A percentile compares a stretch with the other conserved stretches of the same genome.
Conservation (phyloP, 2,888 invertebrate genomes). For the Andrena chrysosceles region DNA sequence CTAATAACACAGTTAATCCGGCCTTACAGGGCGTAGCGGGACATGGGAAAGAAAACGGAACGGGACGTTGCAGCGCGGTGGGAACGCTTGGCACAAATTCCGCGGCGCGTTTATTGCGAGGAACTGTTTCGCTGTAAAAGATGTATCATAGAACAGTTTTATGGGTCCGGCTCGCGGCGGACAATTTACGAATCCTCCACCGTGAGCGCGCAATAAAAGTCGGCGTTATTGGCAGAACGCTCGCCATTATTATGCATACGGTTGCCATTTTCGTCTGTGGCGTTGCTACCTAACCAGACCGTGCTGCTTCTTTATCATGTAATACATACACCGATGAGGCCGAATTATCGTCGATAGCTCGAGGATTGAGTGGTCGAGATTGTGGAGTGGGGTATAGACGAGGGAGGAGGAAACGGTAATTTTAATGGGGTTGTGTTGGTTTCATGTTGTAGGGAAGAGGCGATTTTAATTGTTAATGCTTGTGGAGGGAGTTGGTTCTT, state of each 20-base stretch:
- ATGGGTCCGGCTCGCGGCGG: slow-evolving; percentile 13
- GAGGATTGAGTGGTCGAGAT: neutral
- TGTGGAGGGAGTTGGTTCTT: too few species aligned
- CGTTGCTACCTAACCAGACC: neutral
- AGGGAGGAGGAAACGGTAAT: too few species aligned
- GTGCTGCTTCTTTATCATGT: too few species aligned
- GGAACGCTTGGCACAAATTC: slow-evolving; percentile 45
- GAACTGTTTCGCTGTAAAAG: slow-evolving; percentile 22
- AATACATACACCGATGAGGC: neutral
- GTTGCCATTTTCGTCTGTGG: slow-evolving; percentile 9
- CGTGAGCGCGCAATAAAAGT: slow-evolving; percentile 47
- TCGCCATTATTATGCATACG: slow-evolving; percentile 39
- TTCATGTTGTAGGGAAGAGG: too few species aligned
- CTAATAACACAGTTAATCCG: slow-evolving; percentile 43
- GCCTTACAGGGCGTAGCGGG: too few species aligned
- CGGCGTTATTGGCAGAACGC: slow-evolving; percentile 39
- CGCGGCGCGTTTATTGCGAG: slow-evolving; percentile 32
- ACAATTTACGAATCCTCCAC: slow-evolving; percentile 34
- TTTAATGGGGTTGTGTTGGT: too few species aligned
- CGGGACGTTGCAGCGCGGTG: neutral
- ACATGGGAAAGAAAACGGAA: neutral
- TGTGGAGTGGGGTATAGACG: too few species aligned
- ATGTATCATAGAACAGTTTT: slow-evolving; percentile 28
- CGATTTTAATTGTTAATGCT: too few species aligned
- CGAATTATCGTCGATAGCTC: slow-evolving; percentile 6